phyloP scores from a whole-genome alignment of 2,113 vertebrate species.

The Agapornis roseicollis region DNA sequence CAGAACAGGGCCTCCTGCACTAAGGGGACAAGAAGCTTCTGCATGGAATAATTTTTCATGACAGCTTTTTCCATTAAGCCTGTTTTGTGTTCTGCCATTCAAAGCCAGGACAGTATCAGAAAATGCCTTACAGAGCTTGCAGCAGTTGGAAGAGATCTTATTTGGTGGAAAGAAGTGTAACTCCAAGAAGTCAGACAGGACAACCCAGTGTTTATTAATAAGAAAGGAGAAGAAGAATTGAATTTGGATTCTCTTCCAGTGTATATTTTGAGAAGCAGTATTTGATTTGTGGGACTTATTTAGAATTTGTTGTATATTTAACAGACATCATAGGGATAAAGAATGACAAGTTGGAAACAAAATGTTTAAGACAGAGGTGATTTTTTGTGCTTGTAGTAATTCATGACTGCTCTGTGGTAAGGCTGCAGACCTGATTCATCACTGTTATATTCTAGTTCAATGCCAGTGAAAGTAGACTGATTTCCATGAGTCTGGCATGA shows the following conservation, averaged over 20 bases:
- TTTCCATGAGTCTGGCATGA: conserved; percentile 25
- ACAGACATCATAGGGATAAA: background rate
- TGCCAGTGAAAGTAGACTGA: conserved; percentile 17
- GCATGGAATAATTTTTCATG: background rate
- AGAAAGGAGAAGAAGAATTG: background rate
- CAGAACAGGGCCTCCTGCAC: background rate
- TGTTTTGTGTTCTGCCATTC: background rate
- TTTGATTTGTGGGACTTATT: background rate
- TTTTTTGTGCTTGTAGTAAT: background rate
- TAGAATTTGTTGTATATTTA: background rate
- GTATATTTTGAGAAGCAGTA: background rate
- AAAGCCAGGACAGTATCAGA: background rate
- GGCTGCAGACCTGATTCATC: conserved; percentile 7
- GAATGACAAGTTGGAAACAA: background rate
- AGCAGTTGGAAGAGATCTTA: background rate
- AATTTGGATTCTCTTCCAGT: background rate
- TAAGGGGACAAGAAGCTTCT: background rate
- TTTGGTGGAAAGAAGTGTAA: background rate
- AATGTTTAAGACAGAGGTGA: background rate
- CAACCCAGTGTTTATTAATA: background rate
- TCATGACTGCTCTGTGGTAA: background rate
- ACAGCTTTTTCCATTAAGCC: background rate
- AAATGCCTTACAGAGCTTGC: background rate
- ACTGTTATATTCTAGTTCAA: background rate
- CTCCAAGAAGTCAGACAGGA: background rate